phyloP scores from a whole-genome alignment of 2,888 invertebrate species.

The Chironomus riparius region DNA sequence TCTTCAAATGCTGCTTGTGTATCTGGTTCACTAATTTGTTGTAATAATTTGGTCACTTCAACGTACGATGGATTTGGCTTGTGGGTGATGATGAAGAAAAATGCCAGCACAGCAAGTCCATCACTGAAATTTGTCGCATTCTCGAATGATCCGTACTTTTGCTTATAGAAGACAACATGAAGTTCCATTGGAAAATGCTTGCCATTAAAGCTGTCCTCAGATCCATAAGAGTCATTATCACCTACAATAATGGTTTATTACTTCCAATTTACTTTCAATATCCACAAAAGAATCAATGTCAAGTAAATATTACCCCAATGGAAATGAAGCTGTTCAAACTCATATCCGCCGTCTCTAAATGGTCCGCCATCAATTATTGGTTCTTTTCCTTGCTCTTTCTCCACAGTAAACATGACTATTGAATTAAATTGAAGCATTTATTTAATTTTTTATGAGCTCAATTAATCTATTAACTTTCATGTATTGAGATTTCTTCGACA shows the following conservation, averaged over 20 bases:
- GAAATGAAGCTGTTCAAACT: conserved; percentile 61
- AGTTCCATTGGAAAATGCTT: conserved; percentile 63
- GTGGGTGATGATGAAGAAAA: conserved; percentile 50
- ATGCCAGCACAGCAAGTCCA: conserved; percentile 69
- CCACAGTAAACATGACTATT: conserved; percentile 44
- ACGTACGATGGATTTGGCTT: conserved; percentile 46
- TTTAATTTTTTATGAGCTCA: not conserved
- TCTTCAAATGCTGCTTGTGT: conserved; percentile 44
- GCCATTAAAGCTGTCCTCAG: conserved; percentile 48
- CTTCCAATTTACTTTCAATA: not conserved
- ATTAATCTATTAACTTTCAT: not conserved
- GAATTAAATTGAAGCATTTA: conserved; percentile 16
- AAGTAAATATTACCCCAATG: conserved; percentile 54
- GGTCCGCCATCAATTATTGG: conserved; percentile 59
- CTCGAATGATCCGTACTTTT: conserved; percentile 50
- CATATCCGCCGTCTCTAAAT: conserved; percentile 48
- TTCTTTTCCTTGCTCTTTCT: conserved; percentile 42
- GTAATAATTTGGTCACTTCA: conserved; percentile 49
- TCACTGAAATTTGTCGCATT: conserved; percentile 58
- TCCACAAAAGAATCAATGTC: not conserved
- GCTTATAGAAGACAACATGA: conserved; percentile 67
- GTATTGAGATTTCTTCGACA: not conserved
- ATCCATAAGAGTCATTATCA: conserved; percentile 64
- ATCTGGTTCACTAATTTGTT: conserved; percentile 49
- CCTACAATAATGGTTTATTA: conserved; percentile 44